Base-by-base conservation (phyloP, 2,113 vertebrate species). In the Sander lucioperca region DNA sequence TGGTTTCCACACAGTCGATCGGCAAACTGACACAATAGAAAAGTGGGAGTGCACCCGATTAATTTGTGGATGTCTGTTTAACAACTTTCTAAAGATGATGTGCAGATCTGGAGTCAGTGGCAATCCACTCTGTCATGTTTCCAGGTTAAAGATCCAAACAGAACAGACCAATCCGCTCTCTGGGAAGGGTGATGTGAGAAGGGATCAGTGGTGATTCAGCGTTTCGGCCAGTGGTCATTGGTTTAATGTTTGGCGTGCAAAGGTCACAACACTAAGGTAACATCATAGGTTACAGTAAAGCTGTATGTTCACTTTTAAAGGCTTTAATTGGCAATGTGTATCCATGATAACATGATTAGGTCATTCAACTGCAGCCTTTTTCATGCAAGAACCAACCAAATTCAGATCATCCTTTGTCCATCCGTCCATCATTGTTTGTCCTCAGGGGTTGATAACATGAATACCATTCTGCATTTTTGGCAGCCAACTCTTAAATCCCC, bases 91-190 rank as follows among this genome's bases (percentile, higher is more conserved):
- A 8, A n/a, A 11, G 48, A 51, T 14, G 51, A 64, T 0, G 56
- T 50, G 5, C 51, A 84, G 76, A 45, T 51, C 10, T 23, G 13
- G 27, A 45, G 66, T 53, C 23, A 10, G 47, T 45, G 43, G 11
- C 61, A 67, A 67, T 43, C 39, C 10, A 3, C 39, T 43, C 39
- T 0, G 1, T 70, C 53, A 6, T 33, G 85, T 80, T 61, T 77
- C 85, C 81, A 36, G 74, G 78, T 67, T 12, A 75, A 78, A 15
- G 78, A 62, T 64, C 61, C 59, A 71, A 82, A 88, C 78, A 82
- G 65, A 69, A 57, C 21, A 3, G 4, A 36, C 47, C 71, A 74
- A 79, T 47, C 68, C 6, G 33, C 47, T 64, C 19, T 69, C 10
- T 36, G 67, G 61, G 72, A 63, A 43, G 71, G 6, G 63, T 21